A percentile compares a stretch with the other conserved stretches of the same genome.
Evolutionary conservation across 2,888 invertebrate genomes (phyloP).

Genomic region (Branchipolynoe longqiensis): DNA sequence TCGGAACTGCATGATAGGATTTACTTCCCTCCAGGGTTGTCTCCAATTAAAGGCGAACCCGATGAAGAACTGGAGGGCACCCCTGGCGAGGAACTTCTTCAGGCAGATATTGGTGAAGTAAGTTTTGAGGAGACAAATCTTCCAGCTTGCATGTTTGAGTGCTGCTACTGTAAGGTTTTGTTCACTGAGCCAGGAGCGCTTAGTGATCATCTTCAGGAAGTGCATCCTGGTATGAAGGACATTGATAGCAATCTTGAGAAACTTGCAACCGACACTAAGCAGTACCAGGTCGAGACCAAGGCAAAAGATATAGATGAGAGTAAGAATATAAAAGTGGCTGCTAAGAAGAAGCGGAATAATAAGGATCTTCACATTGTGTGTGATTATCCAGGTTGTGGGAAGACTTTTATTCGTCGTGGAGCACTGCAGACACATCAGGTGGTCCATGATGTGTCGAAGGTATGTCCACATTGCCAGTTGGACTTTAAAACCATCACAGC

Average conservation of each 20-base stretch:
- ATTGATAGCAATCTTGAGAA: not conserved
- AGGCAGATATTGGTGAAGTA: not conserved
- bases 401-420: not conserved
- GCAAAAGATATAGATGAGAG: not conserved
- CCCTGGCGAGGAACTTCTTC: not conserved
- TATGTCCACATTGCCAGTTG: not conserved
- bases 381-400: constrained; percentile 24
- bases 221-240: not conserved
- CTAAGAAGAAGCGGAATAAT: not conserved
- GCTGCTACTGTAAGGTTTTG: constrained; percentile 32
- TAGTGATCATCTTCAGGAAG: not conserved
- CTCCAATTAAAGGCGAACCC: not conserved
- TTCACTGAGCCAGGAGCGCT: not conserved
- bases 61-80: not conserved
- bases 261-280: not conserved
- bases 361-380: not conserved
- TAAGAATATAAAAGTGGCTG: not conserved
- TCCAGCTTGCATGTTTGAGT: constrained; percentile 33
- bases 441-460: constrained; percentile 3
- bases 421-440: constrained; percentile 14
- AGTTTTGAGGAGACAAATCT: not conserved
- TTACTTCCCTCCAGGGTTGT: not conserved
- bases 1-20: not conserved
- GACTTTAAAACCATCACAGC: not conserved
- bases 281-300: not conserved